Evolutionary conservation across 1,140 invertebrate species (phyloP).

Genomic region (Protaetia brevitarsis): DNA sequence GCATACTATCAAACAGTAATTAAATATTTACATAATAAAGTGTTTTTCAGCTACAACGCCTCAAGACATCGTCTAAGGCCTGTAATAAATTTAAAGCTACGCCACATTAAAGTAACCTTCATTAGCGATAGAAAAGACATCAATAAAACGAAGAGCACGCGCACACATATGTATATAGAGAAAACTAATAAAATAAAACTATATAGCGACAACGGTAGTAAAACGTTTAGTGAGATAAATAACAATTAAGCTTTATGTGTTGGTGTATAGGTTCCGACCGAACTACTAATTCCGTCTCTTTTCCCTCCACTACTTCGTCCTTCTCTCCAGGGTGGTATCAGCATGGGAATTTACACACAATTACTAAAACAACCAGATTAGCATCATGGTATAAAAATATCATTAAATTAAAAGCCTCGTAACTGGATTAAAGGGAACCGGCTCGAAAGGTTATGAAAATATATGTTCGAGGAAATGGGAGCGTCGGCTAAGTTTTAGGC

Average conservation of each 20-base stretch:
- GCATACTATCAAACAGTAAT: no score
- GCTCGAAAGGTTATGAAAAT: constrained; percentile 25
- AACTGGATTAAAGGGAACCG: constrained; percentile 28
- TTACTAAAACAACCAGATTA: constrained; percentile 28
- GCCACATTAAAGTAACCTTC: no score
- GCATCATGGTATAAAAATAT: constrained; percentile 31
- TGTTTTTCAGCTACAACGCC: no score
- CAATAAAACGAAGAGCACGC: neutral
- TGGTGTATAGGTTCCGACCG: neutral
- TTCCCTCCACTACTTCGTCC: neutral
- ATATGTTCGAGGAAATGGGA: constrained; percentile 22
- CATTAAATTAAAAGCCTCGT: constrained; percentile 37
- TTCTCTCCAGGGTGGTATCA: constrained; percentile 26
- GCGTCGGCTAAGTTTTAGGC: constrained; percentile 3
- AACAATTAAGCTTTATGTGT: constrained; percentile 20
- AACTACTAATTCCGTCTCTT: neutral
- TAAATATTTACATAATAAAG: no score
- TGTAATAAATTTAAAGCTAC: no score
- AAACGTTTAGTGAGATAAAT: constrained; percentile 17
- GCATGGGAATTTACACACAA: constrained; percentile 33
- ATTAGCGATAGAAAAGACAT: no score
- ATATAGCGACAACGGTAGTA: neutral
- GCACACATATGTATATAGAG: neutral
- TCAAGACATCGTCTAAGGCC: no score
- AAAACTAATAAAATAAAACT: neutral